phyloP scores from a whole-genome alignment of 2,888 invertebrate genomes.

The Yponomeuta sedellus region DNA sequence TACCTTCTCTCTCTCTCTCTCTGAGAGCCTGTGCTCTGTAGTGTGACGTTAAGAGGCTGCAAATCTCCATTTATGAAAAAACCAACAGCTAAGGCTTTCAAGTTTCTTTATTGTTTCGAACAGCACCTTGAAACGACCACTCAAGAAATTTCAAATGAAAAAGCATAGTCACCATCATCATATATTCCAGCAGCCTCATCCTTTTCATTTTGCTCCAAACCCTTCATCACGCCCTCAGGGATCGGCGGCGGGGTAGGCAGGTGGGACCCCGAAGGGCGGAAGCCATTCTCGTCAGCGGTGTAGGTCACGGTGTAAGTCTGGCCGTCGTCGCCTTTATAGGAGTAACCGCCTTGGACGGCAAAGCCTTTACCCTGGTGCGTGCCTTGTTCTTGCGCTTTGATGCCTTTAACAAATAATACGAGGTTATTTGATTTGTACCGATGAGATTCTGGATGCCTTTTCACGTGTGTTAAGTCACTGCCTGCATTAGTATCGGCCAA shows the following conservation, averaged over 20 bases:
- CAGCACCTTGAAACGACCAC: too few relatives aligned
- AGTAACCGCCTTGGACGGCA: slow-evolving; percentile 69
- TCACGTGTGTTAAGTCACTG: too few relatives aligned
- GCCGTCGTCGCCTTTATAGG: slow-evolving; percentile 77
- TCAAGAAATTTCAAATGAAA: too few relatives aligned
- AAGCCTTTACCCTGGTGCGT: slow-evolving; percentile 39
- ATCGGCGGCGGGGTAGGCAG: slow-evolving; percentile 77
- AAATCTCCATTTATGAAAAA: too few relatives aligned
- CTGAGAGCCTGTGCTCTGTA: too few relatives aligned
- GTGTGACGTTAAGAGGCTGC: too few relatives aligned
- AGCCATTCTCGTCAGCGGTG: slow-evolving; percentile 77
- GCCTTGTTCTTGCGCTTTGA: slow-evolving; percentile 73
- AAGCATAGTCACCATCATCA: slow-evolving; percentile 58
- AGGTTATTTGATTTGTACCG: not conserved
- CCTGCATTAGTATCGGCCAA: too few relatives aligned
- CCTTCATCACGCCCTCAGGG: slow-evolving; percentile 71
- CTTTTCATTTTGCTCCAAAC: slow-evolving; percentile 63
- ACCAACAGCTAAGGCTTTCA: too few relatives aligned
- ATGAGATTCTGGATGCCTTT: too few relatives aligned
- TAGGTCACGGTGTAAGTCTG: slow-evolving; percentile 71
- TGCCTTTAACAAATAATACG: slow-evolving; percentile 37
- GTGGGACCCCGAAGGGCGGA: slow-evolving; percentile 72
- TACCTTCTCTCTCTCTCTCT: too few relatives aligned
- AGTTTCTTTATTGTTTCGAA: too few relatives aligned
- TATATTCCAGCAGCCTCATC: slow-evolving; percentile 67